Evolutionary conservation across 2,797 vertebrate genomes (phyloP), one percentile per base, ranked within the genome.

Genomic region (Ibycter americanus): DNA sequence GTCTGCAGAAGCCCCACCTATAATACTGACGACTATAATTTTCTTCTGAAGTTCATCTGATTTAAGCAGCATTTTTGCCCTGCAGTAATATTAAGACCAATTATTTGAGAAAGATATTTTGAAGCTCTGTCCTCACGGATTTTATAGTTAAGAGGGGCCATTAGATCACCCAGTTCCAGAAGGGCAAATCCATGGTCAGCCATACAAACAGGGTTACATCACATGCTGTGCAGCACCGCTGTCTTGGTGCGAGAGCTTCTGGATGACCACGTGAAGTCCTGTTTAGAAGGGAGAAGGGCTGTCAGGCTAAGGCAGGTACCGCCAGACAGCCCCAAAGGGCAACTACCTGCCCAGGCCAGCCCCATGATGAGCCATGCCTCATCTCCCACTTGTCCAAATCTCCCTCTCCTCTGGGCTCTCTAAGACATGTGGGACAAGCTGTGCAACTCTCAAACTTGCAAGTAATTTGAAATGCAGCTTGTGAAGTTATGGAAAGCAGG

Each of bases 61-160:
- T 90, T 90, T 92, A 93, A 51, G 74, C 46, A 92, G 31, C 12
- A 73, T 72, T 95, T 95, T 84, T 92, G 44, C 71, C 55, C 78
- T 54, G 59, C 29, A 73, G 59, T 87, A 83, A 77, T 87, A 91
- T 91, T 90, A 89, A 77, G 63, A 87, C 27, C 42, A 87, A 87
- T 90, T 95, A 95, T 85, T 92, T 71, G 25, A 77, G 46, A 85
- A 88, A 67, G 44, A 46, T 62, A 89, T 54, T 93, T 93, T 74
- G 66, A 83, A 92, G 61, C 15, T 92, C 66, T 84, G 40, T 80
- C 70, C 62, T 89, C 83, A 77, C 51, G 70, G 31, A 80, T 90
- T 87, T 93, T 89, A 63, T 25, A 73, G 12, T 79, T 89, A 82
- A 38, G 20, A 77, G 29, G 74, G 52, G 59, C 56, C 44, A 92